Evolutionary conservation across 2,113 vertebrate species (phyloP).

Genomic region (Uria lomvia): DNA sequence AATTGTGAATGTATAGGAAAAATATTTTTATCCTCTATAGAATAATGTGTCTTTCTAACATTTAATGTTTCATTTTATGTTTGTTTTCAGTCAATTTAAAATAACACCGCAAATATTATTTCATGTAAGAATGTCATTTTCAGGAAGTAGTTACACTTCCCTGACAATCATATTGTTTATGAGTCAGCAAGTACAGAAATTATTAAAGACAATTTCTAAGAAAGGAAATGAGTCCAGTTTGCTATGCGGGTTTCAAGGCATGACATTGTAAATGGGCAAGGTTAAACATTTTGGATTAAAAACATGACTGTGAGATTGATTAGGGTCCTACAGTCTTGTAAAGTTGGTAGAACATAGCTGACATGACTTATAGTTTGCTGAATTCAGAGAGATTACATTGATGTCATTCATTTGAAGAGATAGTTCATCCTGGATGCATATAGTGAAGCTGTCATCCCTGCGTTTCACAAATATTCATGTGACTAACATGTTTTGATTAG

Average conservation of each 20-base stretch:
- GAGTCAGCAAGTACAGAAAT: conserved; percentile 70
- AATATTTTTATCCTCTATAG: background rate
- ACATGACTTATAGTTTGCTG: conserved; percentile 72
- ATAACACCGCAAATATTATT: conserved; percentile 29
- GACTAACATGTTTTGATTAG: conserved; percentile 67
- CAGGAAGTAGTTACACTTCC: conserved; percentile 31
- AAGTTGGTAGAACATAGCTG: conserved; percentile 71
- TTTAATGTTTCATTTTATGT: conserved; percentile 5
- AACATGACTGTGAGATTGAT: conserved; percentile 74
- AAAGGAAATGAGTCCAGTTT: conserved; percentile 68
- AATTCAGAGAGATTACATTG: conserved; percentile 69
- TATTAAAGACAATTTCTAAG: conserved; percentile 68
- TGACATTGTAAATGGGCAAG: conserved; percentile 73
- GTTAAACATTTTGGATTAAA: conserved; percentile 78
- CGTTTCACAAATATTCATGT: conserved; percentile 65
- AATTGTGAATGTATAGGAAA: background rate
- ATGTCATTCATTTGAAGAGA: conserved; percentile 71
- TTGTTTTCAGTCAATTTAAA: conserved; percentile 23
- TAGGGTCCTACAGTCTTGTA: conserved; percentile 69
- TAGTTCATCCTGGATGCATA: conserved; percentile 68
- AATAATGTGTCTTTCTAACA: background rate
- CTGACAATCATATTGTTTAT: conserved; percentile 61
- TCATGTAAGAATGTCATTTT: conserved; percentile 33
- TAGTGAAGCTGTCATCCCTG: conserved; percentile 59
- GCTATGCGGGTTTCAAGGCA: conserved; percentile 49